Evolutionary conservation across 35 echinoderm and acorn worm genomes (phyloP), one percentile per base, ranked within the genome.

Genomic region (Patiria miniata): DNA sequence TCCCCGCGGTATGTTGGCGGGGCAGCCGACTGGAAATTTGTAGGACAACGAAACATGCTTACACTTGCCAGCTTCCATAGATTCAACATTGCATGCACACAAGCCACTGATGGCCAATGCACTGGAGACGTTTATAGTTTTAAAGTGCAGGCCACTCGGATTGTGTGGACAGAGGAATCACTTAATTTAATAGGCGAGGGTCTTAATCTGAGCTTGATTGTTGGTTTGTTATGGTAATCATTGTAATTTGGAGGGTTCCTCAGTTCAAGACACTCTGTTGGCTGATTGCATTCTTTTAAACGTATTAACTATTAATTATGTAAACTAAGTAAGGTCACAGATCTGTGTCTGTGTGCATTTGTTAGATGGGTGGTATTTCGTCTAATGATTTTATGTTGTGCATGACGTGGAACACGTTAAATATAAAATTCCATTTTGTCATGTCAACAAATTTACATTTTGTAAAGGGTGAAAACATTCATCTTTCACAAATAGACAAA

Each of bases 21-120:
- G 34, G 65, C 65, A 73, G 26, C 26, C 65, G 34, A 73, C 26
- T 73, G 65, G 65, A 73, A 73, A 73, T 73, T 73, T 73, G 65
- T 73, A 73, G 65, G 65, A 73, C 65, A 73, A 73, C 65, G 65
- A 73, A n/a, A 73, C 65, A 73, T 73, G 65, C 65, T 73, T 73
- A 73, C 65, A 73, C 65, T 73, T 73, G 65, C 65, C 26, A 73
- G 42, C 42, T 47, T 23, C 26, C 21, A 73, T 18, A 28, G 65
- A 26, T 18, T 73, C 65, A 73, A 73, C 65, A 73, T 73, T 73
- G 65, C 65, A 30, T 30, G 34, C 14, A 73, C 29, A 26, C 65
- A 73, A 73, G 65, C 65, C 26, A n/a, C n/a, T n/a, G n/a, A 30
- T 26, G 65, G 65, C 34, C 65, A 30, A 47, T 26, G 65, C 65